Percentiles rank a stretch among this genome's conserved stretches.
phyloP scores from a whole-genome alignment of 2,113 vertebrate species.

The Rhineura floridana region DNA sequence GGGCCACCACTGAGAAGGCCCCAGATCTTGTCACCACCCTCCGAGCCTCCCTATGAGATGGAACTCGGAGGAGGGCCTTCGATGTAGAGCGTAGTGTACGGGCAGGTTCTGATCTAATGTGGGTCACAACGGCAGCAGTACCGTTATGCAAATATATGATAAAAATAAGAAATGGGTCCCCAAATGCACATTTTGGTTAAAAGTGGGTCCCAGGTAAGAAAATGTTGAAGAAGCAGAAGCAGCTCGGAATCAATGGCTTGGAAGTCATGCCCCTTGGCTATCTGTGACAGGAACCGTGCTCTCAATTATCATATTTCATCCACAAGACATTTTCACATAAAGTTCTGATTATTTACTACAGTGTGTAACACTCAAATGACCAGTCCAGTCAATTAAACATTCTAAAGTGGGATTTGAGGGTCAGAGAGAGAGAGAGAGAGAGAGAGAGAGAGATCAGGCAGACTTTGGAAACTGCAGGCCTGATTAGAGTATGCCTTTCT shows the following conservation, averaged over 20 bases:
- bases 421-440: background rate
- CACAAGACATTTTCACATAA: background rate
- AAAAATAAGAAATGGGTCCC: too few species aligned
- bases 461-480: background rate
- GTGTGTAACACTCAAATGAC: background rate
- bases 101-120: too few species aligned
- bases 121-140: too few species aligned
- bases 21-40: too few species aligned
- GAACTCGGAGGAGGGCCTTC: too few species aligned
- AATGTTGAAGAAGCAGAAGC: too few species aligned
- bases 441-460: background rate
- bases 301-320: background rate
- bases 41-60: too few species aligned
- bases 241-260: background rate
- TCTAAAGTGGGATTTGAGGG: background rate
- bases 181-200: too few species aligned
- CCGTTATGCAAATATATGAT: too few species aligned
- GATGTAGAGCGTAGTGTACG: too few species aligned
- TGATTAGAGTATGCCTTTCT: slow-evolving; percentile 26
- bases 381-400: background rate
- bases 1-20: too few species aligned
- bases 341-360: background rate
- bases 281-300: background rate
- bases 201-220: too few species aligned
- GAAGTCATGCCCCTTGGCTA: background rate